A percentile compares a stretch with the other conserved stretches of the same genome.
Conservation (phyloP, 2,888 invertebrate genomes). For the Lissonota sp. region DNA sequence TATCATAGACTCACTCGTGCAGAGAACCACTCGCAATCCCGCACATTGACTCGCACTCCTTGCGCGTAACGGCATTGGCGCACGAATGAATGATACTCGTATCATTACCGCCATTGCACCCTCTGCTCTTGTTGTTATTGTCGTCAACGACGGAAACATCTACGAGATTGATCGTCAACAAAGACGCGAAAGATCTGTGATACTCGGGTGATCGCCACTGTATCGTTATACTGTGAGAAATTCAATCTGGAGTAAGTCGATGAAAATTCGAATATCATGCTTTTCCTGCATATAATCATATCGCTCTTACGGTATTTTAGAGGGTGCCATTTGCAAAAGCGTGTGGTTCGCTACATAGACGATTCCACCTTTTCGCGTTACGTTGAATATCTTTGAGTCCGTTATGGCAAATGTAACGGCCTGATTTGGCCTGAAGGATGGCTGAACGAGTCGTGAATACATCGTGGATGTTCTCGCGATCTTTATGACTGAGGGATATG, state of each 20-base stretch:
- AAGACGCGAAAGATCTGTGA: constrained; percentile 65
- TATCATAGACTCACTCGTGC: constrained; percentile 52
- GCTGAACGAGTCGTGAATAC: constrained; percentile 77
- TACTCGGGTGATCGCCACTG: constrained; percentile 81
- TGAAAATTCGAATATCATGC: background rate
- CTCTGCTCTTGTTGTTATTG: constrained; percentile 70
- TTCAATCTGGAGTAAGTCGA: background rate
- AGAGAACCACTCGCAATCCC: constrained; percentile 85
- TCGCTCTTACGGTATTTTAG: constrained; percentile 82
- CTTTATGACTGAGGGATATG: constrained; percentile 72
- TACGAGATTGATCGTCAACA: constrained; percentile 78
- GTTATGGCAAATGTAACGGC: constrained; percentile 70
- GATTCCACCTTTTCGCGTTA: constrained; percentile 86
- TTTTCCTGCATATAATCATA: background rate
- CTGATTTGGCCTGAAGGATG: constrained; percentile 68
- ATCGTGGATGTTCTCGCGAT: constrained; percentile 72
- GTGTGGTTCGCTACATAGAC: constrained; percentile 85
- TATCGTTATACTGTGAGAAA: constrained; percentile 76
- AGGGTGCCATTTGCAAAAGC: constrained; percentile 82
- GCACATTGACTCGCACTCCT: constrained; percentile 85
- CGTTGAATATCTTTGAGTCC: constrained; percentile 83
- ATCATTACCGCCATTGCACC: constrained; percentile 72
- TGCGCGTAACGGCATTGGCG: constrained; percentile 84
- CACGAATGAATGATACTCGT: constrained; percentile 82
- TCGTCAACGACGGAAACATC: constrained; percentile 71